Conservation (phyloP, 2,888 invertebrate species). For the Prosapia bicincta region DNA sequence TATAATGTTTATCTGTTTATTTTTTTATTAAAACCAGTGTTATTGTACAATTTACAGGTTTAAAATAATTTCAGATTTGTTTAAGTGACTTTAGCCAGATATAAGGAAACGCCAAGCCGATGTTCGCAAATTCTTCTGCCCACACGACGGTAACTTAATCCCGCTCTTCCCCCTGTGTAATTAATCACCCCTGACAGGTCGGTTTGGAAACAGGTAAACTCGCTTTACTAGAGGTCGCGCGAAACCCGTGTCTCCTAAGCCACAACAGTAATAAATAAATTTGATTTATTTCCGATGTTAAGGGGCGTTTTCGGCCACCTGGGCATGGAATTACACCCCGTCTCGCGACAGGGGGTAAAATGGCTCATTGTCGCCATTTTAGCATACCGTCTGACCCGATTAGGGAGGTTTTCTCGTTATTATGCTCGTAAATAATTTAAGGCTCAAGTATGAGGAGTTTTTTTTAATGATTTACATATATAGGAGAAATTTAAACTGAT, state of each 20-base stretch:
- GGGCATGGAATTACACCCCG: background rate
- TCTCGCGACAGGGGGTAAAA: background rate
- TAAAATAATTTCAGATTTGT: too few species aligned
- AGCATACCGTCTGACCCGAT: background rate
- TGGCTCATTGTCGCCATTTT: background rate
- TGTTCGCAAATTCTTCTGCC: background rate
- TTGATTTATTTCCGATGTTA: background rate
- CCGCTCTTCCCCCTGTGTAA: background rate
- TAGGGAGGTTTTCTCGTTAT: background rate
- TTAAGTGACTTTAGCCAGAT: background rate
- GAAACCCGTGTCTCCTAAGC: background rate
- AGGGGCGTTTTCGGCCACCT: background rate
- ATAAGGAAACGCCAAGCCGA: background rate
- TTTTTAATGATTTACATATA: too few species aligned
- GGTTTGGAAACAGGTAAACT: background rate
- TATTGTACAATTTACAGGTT: too few species aligned
- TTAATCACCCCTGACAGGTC: background rate
- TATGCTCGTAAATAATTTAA: background rate
- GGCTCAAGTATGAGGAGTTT: too few species aligned
- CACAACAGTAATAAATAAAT: slow-evolving; percentile 2
- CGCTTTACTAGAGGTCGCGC: background rate
- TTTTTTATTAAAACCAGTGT: too few species aligned
- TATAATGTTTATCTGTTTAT: too few species aligned
- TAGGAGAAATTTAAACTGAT: too few species aligned
- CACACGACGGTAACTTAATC: background rate